Conservation (phyloP, 2,888 invertebrate genomes). For the Ectobius pallidus region DNA sequence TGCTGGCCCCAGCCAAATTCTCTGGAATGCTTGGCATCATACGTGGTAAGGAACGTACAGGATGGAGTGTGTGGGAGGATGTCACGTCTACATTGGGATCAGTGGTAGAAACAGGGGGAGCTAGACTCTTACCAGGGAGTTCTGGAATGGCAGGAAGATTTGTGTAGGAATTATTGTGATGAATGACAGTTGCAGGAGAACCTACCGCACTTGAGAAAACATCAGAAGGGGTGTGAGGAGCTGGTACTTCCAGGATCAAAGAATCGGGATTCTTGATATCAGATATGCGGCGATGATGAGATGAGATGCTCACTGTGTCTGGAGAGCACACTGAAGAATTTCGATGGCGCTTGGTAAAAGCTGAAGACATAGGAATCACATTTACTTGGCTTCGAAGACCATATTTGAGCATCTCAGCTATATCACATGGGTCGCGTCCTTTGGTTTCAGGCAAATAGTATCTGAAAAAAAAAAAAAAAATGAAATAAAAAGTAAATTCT, state of each 20-base stretch:
- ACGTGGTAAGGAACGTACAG: constrained; percentile 19
- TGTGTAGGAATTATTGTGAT: constrained; percentile 34
- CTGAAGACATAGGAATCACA: constrained; percentile 4
- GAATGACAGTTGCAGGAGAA: constrained; percentile 16
- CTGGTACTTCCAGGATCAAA: neutral
- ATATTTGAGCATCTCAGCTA: constrained; percentile 65
- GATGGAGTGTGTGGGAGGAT: constrained; percentile 14
- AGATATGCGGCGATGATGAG: constrained; percentile 23
- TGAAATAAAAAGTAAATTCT: constrained; percentile 48
- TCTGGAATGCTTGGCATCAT: constrained; percentile 36
- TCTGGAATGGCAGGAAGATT: constrained; percentile 35
- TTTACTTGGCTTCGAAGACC: constrained; percentile 57
- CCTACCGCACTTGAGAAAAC: neutral
- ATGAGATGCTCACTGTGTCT: constrained; percentile 11
- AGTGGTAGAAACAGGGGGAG: neutral
- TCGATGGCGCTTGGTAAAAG: neutral
- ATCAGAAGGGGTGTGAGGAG: constrained; percentile 11
- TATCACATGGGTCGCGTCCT: constrained; percentile 69
- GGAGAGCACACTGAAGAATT: neutral
- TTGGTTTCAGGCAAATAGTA: constrained; percentile 77
- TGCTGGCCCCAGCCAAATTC: constrained; percentile 20
- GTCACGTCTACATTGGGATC: neutral
- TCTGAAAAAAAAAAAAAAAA: constrained; percentile 53
- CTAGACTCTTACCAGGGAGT: neutral
- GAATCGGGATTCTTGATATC: constrained; percentile 29